Evolutionary conservation across 1,140 invertebrate genomes (phyloP).

Genomic region (Drosophila ambigua): DNA sequence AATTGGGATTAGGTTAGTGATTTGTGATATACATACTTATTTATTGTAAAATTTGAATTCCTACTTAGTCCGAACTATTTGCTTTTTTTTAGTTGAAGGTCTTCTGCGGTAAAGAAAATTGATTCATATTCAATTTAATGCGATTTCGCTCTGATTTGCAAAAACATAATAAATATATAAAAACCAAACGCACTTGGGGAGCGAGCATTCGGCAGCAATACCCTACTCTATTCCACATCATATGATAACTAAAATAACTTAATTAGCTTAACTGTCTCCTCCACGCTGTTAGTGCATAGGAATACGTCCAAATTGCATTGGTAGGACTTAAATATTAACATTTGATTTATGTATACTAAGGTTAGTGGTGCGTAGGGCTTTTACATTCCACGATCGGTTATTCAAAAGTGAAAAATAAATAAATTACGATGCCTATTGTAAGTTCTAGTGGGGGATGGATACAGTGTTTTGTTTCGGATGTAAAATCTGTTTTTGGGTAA

Average conservation of each 20-base stretch:
- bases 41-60: not conserved
- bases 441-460: conserved; percentile 32
- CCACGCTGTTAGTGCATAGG: conserved; percentile 27
- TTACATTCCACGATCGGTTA: conserved; percentile 22
- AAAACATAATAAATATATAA: not conserved
- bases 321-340: conserved; percentile 62
- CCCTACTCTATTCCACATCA: not conserved
- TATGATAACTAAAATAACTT: conserved; percentile 46
- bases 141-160: not conserved
- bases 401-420: conserved; percentile 33
- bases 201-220: not conserved
- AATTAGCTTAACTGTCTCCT: conserved; percentile 46
- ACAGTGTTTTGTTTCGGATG: conserved; percentile 20
- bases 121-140: conserved; percentile 11
- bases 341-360: conserved; percentile 43
- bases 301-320: conserved; percentile 43
- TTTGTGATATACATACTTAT: not conserved
- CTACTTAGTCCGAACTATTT: conserved; percentile 4
- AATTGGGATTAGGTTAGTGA: not conserved
- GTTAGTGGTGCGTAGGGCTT: conserved; percentile 33
- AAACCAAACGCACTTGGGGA: not conserved
- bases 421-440: conserved; percentile 36
- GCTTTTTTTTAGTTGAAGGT: not conserved
- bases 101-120: no score
- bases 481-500: conserved; percentile 5